Evolutionary conservation across 2,113 vertebrate species (phyloP).

Genomic region (Grallaria varia): DNA sequence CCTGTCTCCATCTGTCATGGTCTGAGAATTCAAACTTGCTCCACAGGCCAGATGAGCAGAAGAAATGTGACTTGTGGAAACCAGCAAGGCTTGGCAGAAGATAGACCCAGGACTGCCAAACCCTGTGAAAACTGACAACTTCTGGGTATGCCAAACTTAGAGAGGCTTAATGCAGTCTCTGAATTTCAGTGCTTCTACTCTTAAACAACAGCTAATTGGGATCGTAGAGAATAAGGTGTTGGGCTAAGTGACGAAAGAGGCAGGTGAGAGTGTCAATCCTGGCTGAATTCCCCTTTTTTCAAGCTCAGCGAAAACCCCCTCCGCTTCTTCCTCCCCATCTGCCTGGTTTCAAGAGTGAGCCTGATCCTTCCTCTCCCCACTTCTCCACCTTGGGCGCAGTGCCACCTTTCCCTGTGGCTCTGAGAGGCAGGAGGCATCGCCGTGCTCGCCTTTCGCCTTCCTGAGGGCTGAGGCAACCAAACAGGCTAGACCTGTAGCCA

Average conservation of each 20-base stretch:
- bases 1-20: neutral
- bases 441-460: neutral
- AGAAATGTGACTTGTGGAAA: conserved; percentile 7
- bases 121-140: neutral
- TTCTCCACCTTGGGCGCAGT: neutral
- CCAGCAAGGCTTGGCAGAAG: neutral
- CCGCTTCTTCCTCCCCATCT: neutral
- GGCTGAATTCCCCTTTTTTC: neutral
- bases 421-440: neutral
- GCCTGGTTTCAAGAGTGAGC: neutral
- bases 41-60: neutral
- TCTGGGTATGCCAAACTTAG: neutral
- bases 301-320: neutral
- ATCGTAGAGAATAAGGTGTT: neutral
- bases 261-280: conserved; percentile 1
- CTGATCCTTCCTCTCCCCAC: neutral
- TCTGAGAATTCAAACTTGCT: neutral
- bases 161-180: neutral
- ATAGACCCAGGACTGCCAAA: neutral
- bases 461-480: neutral
- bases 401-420: neutral
- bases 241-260: neutral
- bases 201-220: neutral
- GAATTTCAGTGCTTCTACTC: neutral
- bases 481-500: neutral